A percentile compares a stretch with the other conserved stretches of the same genome.
phyloP scores from a whole-genome alignment of 2,888 invertebrate species.

The Tineola bisselliella region DNA sequence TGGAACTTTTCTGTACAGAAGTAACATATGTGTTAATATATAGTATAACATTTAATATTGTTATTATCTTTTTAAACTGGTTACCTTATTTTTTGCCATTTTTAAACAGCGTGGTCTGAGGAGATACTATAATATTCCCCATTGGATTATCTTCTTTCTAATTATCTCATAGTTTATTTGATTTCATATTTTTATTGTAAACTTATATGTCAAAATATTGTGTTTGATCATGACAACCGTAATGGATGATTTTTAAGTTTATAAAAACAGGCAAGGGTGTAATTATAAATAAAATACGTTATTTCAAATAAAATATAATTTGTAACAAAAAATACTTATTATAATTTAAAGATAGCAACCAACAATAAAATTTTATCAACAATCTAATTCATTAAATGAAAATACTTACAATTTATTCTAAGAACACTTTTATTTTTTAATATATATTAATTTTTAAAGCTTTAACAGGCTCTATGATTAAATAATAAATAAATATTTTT shows the following conservation, averaged over 20 bases:
- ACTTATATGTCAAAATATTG: background rate
- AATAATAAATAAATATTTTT: background rate
- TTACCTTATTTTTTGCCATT: background rate
- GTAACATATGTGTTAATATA: background rate
- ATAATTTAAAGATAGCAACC: background rate
- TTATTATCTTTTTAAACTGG: too few species aligned
- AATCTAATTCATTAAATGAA: background rate
- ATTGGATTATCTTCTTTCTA: background rate
- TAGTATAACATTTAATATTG: too few species aligned
- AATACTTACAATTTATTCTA: background rate
- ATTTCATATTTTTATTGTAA: background rate
- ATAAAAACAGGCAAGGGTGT: background rate
- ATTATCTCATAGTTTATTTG: background rate
- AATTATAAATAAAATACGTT: background rate
- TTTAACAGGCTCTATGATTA: background rate
- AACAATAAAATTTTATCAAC: background rate
- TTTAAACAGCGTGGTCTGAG: background rate
- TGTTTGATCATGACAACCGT: background rate
- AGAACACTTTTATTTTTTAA: background rate
- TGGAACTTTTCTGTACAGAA: background rate
- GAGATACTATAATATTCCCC: background rate
- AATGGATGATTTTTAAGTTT: background rate
- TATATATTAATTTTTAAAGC: background rate
- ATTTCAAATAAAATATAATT: background rate
- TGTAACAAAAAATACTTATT: background rate